phyloP scores from a whole-genome alignment of 2,797 vertebrate genomes.

The Paguma larvata region DNA sequence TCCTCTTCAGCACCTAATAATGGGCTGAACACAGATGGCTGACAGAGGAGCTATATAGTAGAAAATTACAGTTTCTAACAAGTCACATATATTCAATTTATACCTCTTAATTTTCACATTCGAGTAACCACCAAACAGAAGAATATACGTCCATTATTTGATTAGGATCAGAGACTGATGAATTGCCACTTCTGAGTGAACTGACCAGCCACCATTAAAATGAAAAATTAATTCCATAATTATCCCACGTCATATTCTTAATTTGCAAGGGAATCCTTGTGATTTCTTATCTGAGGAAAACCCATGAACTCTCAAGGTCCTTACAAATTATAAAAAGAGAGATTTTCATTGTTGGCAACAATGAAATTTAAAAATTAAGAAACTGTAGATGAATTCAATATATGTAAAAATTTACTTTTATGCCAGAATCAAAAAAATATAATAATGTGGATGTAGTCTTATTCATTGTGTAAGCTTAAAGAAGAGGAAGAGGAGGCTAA shows the following conservation, averaged over 20 bases:
- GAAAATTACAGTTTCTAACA: constrained; percentile 75
- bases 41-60: constrained; percentile 31
- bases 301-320: neutral
- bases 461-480: neutral
- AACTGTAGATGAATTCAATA: neutral
- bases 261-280: neutral
- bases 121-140: constrained; percentile 29
- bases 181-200: neutral
- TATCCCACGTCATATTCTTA: neutral
- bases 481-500: neutral
- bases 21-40: neutral
- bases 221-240: constrained; percentile 9
- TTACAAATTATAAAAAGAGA: neutral
- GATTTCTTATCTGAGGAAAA: neutral
- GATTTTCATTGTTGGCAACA: neutral
- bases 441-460: neutral
- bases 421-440: neutral
- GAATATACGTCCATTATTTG: neutral
- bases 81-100: constrained; percentile 66
- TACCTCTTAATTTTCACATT: constrained; percentile 58
- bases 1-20: constrained; percentile 11
- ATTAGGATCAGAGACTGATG: constrained; percentile 19
- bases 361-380: neutral
- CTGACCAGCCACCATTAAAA: neutral
- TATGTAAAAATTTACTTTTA: neutral